Conservation (phyloP, 2,888 invertebrate genomes). For the Nephrocerus scutellatus region DNA sequence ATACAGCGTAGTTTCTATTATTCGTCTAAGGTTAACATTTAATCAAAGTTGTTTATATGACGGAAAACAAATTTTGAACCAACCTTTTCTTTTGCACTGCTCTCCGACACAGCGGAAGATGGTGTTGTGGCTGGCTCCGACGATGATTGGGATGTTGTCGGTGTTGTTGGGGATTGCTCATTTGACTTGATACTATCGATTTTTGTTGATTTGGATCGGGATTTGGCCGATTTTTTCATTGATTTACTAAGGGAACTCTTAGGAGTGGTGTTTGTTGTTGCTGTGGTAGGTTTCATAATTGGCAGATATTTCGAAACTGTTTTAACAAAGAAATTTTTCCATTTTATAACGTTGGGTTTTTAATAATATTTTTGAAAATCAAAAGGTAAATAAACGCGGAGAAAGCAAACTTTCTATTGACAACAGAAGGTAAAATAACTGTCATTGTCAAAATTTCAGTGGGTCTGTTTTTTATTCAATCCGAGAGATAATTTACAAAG, state of each 20-base stretch:
- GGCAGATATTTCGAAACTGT: no score
- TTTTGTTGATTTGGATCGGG: constrained; percentile 37
- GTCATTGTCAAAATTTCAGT: no score
- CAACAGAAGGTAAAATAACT: no score
- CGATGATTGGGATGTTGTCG: constrained; percentile 18
- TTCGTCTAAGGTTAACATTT: constrained; percentile 27
- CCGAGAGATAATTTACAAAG: no score
- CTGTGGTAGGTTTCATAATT: constrained; percentile 31
- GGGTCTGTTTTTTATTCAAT: no score
- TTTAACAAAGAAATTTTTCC: no score
- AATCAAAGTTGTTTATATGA: background rate
- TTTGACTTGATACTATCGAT: constrained; percentile 21
- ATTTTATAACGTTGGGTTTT: no score
- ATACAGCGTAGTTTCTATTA: constrained; percentile 38
- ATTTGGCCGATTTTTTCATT: constrained; percentile 40
- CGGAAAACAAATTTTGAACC: background rate
- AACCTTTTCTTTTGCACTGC: no score
- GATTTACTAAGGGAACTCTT: constrained; percentile 35
- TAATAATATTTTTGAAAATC: no score
- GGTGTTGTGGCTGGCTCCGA: constrained; percentile 23
- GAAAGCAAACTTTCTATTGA: no score
- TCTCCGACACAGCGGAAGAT: constrained; percentile 13
- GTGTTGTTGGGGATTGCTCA: constrained; percentile 11
- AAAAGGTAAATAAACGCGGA: no score
- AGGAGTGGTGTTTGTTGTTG: constrained; percentile 28